Conservation (phyloP, 1,140 invertebrate genomes). For the Lerema accius region DNA sequence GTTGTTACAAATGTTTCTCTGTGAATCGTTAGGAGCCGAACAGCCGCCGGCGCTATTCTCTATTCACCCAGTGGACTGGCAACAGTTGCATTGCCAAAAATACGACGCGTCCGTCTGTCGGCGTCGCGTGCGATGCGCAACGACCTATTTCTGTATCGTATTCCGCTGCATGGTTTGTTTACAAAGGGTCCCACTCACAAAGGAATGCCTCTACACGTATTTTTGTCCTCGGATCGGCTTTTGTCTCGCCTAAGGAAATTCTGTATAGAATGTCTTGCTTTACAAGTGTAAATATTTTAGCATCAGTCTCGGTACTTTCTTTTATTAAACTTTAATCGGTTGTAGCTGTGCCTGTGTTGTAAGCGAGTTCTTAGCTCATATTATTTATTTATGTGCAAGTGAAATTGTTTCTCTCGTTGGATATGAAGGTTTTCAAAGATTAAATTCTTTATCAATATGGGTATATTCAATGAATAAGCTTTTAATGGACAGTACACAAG, state of each 20-base stretch:
- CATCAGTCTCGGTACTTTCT: slow-evolving; percentile 5
- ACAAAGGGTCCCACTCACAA: slow-evolving; percentile 36
- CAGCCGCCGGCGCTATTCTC: slow-evolving; percentile 20
- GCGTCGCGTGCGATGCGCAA: slow-evolving; percentile 37
- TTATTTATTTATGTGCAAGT: too few species aligned
- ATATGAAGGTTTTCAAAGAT: too few species aligned
- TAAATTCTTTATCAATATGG: too few species aligned
- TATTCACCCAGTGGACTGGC: slow-evolving; percentile 28
- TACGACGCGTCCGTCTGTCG: slow-evolving; percentile 39
- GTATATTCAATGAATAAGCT: too few species aligned
- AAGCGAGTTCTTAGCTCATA: too few species aligned
- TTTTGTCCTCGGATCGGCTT: slow-evolving; percentile 19
- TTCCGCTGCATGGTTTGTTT: slow-evolving; percentile 46
- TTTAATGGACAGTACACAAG: too few species aligned
- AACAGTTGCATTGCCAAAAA: slow-evolving; percentile 50
- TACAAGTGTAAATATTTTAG: slow-evolving; percentile 16
- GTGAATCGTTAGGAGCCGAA: slow-evolving; percentile 8
- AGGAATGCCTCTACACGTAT: slow-evolving; percentile 27
- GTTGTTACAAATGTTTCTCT: slow-evolving; percentile 7
- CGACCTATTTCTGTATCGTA: slow-evolving; percentile 47
- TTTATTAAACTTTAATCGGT: slow-evolving; percentile 8
- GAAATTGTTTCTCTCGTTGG: too few species aligned
- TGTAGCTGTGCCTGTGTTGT: neutral
- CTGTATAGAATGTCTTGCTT: slow-evolving; percentile 12
- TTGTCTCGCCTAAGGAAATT: slow-evolving; percentile 19